Evolutionary conservation across 2,113 vertebrate species (phyloP), one percentile per base, ranked within the genome.

Genomic region (Alligator mississippiensis): DNA sequence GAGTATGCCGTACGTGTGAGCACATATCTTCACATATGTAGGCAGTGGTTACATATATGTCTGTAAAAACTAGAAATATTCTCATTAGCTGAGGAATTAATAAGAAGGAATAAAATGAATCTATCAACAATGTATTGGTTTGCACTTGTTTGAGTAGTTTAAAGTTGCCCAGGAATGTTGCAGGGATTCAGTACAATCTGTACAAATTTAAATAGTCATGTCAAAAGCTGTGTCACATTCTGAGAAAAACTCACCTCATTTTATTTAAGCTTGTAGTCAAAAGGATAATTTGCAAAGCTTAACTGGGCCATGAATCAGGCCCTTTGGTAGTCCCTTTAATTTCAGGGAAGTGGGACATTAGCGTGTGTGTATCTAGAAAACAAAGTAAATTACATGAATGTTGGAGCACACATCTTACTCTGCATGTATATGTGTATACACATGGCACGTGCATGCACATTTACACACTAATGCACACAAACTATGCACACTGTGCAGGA

Each of bases 351-450:
- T 16, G 21, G 70, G 19, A 7, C 34, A 19, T 47, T 24, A 74
- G 47, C 8, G 24, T 47, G 70, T 47, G 47, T 47, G 13, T 72
- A 72, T 24, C 34, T 13, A 24, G 47, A 66, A 74, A 24, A 12
- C 70, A 47, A 74, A 74, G 22, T 74, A 15, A 14, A 24, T 74
- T 72, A 38, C 70, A 47, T 47, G 47, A 47, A 74, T 3, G 6
- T 74, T 74, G 38, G 5, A 86, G 5, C 66, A 75, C 15, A 60
- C 77, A 8, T 54, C 7, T 70, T n/a, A 84, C 13, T 63, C 0
- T 80, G 1, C 25, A 21, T 64, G 22, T 22, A 2, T 47, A 3
- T 19, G 7, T 62, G 59, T 59, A 17, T 10, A 14, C 0, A 0
- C 59, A 68, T 74, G 81, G 30, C n/a, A 47, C 4, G 4, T 10